Evolutionary conservation across 2,888 invertebrate genomes (phyloP).

Genomic region (Erannis defoliaria): DNA sequence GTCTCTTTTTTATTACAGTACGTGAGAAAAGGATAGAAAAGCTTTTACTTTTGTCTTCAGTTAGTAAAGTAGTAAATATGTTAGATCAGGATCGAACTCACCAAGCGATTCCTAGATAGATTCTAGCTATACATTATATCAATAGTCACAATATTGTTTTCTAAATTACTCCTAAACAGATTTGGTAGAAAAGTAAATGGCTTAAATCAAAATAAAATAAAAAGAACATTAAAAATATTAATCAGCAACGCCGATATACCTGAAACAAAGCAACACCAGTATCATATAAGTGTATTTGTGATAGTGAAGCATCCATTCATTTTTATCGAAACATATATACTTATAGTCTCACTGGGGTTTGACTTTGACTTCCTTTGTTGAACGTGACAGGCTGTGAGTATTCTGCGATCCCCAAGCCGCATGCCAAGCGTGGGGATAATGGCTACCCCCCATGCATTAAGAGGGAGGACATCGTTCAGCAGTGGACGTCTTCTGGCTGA

Average conservation of each 20-base stretch:
- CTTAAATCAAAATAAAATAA: constrained; percentile 62
- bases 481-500: no score
- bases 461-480: no score
- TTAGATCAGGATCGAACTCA: neutral
- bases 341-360: no score
- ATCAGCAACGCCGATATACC: constrained; percentile 43
- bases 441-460: no score
- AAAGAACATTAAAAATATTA: constrained; percentile 56
- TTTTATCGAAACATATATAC: no score
- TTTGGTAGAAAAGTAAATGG: constrained; percentile 74
- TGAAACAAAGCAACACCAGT: constrained; percentile 49
- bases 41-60: neutral
- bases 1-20: neutral
- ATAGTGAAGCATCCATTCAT: neutral
- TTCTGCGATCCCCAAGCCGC: no score
- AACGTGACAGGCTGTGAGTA: no score
- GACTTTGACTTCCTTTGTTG: no score
- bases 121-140: constrained; percentile 16
- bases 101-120: neutral
- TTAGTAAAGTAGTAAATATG: neutral
- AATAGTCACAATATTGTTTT: constrained; percentile 65
- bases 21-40: neutral
- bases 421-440: no score
- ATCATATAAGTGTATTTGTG: no score
- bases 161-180: constrained; percentile 59